Percentiles rank a stretch among this genome's conserved stretches.
These are phyloP conservation scores for Hydropsyche tenuis DNA, from an alignment of 1,140 invertebrate species.

Conservation along the genomic window DNA sequence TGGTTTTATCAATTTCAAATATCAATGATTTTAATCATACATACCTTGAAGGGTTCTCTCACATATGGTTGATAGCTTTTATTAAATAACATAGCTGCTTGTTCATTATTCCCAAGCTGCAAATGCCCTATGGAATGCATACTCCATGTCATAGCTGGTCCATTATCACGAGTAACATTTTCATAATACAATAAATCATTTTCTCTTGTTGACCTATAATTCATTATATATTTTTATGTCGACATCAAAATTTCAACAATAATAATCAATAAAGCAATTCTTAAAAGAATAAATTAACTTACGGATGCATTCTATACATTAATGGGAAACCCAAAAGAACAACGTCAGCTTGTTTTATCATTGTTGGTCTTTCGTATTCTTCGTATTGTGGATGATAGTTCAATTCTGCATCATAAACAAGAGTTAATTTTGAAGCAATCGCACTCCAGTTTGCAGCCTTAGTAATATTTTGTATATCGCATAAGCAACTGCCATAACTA, in stretches of 20 bases:
- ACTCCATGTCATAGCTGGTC: conserved; percentile 48
- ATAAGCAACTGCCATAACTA: conserved; percentile 60
- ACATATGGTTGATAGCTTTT: conserved; percentile 43
- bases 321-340: conserved; percentile 64
- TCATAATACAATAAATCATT: conserved; percentile 47
- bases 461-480: conserved; percentile 56
- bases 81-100: conserved; percentile 39
- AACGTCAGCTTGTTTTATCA: conserved; percentile 65
- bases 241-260: too few relatives aligned
- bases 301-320: conserved; percentile 62
- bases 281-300: conserved; percentile 27
- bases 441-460: conserved; percentile 58
- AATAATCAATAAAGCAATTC: too few relatives aligned
- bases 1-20: not conserved
- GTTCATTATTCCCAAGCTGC: conserved; percentile 33
- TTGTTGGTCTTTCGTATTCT: conserved; percentile 57
- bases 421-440: conserved; percentile 60
- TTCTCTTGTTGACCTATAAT: conserved; percentile 36
- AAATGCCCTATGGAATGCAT: conserved; percentile 46
- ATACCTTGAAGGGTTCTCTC: conserved; percentile 44
- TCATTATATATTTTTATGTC: not conserved
- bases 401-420: conserved; percentile 57
- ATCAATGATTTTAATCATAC: conserved; percentile 2
- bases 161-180: conserved; percentile 43
- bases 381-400: conserved; percentile 65